Conservation (phyloP, 2,797 vertebrate genomes). For the Sphaeramia orbicularis region DNA sequence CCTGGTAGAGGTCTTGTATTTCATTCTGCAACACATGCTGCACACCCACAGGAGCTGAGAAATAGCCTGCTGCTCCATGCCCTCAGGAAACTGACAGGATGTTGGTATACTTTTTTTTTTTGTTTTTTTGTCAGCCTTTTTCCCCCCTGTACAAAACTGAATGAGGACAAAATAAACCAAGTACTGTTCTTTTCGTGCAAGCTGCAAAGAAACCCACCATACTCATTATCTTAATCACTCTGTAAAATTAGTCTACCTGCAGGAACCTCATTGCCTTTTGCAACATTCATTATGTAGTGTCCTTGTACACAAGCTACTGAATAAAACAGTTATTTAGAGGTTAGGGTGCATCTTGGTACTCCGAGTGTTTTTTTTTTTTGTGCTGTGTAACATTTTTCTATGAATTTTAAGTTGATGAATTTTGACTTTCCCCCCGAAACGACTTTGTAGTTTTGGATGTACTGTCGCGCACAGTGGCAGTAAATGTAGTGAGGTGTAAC, state of each 20-base stretch:
- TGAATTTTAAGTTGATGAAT: neutral
- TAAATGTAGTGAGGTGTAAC: no score
- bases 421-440: neutral
- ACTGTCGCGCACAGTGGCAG: neutral
- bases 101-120: neutral
- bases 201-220: neutral
- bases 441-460: neutral
- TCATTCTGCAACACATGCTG: constrained; percentile 40
- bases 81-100: constrained; percentile 17
- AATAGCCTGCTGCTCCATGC: constrained; percentile 14
- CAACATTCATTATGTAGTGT: constrained; percentile 16
- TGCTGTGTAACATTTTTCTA: neutral
- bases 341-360: constrained; percentile 1
- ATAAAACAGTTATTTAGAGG: constrained; percentile 1
- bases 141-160: neutral
- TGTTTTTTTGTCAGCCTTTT: neutral
- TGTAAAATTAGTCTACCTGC: neutral
- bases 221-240: constrained; percentile 16
- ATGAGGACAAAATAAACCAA: neutral
- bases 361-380: neutral
- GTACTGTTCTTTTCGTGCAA: neutral
- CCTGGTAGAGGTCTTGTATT: constrained; percentile 10
- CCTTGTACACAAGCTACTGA: constrained; percentile 6
- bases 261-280: neutral
- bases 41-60: constrained; percentile 16